Conservation (phyloP, 2,113 vertebrate genomes). For the Glaucidium brasilianum region DNA sequence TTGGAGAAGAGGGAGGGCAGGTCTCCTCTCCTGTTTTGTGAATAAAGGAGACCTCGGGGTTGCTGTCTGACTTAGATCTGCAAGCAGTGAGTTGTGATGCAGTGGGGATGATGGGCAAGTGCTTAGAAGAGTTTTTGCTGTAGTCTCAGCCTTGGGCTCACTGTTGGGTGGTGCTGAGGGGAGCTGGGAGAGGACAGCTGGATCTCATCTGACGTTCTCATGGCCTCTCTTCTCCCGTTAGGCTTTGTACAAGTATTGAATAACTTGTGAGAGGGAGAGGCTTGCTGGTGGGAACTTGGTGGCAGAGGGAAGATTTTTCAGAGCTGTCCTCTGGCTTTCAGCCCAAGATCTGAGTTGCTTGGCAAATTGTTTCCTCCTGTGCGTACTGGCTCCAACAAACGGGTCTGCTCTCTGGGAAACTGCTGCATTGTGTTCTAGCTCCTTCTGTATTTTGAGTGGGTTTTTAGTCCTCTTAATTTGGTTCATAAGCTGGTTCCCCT, state of each 20-base stretch:
- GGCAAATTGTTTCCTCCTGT: conserved; percentile 14
- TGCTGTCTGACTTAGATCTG: not conserved
- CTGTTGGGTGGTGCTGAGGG: not conserved
- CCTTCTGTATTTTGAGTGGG: not conserved
- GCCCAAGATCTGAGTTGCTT: conserved; percentile 10
- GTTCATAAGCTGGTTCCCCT: not conserved
- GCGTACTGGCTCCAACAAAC: not conserved
- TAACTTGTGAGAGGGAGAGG: not conserved
- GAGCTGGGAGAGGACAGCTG: not conserved
- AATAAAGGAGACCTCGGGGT: not conserved
- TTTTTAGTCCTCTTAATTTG: not conserved
- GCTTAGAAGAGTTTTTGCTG: not conserved
- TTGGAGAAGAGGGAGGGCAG: not conserved
- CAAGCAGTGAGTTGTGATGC: not conserved
- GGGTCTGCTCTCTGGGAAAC: not conserved
- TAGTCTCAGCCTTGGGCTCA: not conserved
- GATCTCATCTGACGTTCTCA: conserved; percentile 1
- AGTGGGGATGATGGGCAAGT: not conserved
- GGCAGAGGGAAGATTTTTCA: not conserved
- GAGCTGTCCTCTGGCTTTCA: conserved; percentile 26
- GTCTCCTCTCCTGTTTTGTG: not conserved
- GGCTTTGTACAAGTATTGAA: not conserved
- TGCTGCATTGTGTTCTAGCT: not conserved
- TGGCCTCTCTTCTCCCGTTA: not conserved
- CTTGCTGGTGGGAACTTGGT: conserved; percentile 26